Conservation (phyloP, 2,888 invertebrate species). For the Dorcus parallelipipedus region DNA sequence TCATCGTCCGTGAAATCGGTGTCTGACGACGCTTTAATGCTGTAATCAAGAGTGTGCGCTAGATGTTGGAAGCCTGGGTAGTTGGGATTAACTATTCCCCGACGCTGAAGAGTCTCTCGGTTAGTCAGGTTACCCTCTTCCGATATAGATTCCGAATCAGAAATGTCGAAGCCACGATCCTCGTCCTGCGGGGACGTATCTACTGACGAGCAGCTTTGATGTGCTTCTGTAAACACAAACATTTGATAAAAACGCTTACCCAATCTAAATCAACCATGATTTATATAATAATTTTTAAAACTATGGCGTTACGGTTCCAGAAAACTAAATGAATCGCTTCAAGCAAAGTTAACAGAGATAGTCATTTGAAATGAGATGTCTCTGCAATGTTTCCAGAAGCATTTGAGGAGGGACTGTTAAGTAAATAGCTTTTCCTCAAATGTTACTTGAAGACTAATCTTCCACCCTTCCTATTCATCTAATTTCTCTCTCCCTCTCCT, state of each 20-base stretch:
- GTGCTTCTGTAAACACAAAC: slow-evolving; percentile 39
- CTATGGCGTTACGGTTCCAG: neutral
- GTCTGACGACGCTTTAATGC: slow-evolving; percentile 43
- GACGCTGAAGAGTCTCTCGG: slow-evolving; percentile 46
- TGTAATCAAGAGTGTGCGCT: slow-evolving; percentile 63
- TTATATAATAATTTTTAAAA: neutral
- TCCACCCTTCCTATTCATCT: too few species aligned
- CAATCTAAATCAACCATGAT: neutral
- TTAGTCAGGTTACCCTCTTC: slow-evolving; percentile 44
- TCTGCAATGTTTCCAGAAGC: too few species aligned
- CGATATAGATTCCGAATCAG: slow-evolving; percentile 50
- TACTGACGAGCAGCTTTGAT: slow-evolving; percentile 47
- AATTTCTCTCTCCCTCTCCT: too few species aligned
- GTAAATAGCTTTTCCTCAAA: too few species aligned
- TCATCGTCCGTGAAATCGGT: slow-evolving; percentile 51
- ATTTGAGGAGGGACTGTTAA: too few species aligned
- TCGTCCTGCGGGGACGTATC: slow-evolving; percentile 54
- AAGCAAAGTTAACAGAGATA: too few species aligned
- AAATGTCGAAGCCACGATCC: slow-evolving; percentile 54
- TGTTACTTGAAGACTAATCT: too few species aligned
- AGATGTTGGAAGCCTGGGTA: slow-evolving; percentile 82
- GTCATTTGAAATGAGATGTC: too few species aligned
- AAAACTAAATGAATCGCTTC: neutral
- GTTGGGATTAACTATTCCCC: slow-evolving; percentile 79
- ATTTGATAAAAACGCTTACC: neutral